Evolutionary conservation across 1,140 invertebrate species (phyloP), one percentile per base, ranked within the genome.

Genomic region (Drosophila punjabiensis): DNA sequence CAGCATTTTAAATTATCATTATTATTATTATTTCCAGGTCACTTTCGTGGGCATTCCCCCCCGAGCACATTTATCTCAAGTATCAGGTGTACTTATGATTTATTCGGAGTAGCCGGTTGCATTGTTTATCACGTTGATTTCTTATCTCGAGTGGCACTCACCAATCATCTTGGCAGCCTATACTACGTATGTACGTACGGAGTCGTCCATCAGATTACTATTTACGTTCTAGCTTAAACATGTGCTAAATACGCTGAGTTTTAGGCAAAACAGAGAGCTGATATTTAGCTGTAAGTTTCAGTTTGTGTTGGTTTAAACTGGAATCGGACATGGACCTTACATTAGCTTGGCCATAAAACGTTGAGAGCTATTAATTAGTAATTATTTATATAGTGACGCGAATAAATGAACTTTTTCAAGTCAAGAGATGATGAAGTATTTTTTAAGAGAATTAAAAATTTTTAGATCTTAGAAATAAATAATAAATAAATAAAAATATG

Each of bases 71-170:
- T 61, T 71, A 73, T 73, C 68, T 74, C 37, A 61, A 61, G 70
- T 64, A 35, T 67, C 20, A 33, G 24, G 64, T 43, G 68, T 48
- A 69, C 68, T 56, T 53, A 37, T 69, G 64, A 71, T 74, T 74
- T 74, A 52, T 61, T 73, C 35, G n/a, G 45, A 60, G 55, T 43
- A 14, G 30, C 68, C 24, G 28, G 67, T 74, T 73, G 55, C 70
- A 73, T 30, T 74, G 68, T 61, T 73, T 73, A 61, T 73, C 53
- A 24, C 30, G 67, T 33, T 24, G 45, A 24, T 24, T 73, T 9
- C 37, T 73, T 74, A 74, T 73, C 70, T 73, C 24, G 37, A 74
- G 56, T 41, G 68, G 43, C 37, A 30, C 32, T 14, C 37, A 52
- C 55, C 50, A 73, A 74, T 73, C 68, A 61, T 39, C 45, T 71